Conservation (phyloP, 2,797 vertebrate species). For the Neoniphon sammara region DNA sequence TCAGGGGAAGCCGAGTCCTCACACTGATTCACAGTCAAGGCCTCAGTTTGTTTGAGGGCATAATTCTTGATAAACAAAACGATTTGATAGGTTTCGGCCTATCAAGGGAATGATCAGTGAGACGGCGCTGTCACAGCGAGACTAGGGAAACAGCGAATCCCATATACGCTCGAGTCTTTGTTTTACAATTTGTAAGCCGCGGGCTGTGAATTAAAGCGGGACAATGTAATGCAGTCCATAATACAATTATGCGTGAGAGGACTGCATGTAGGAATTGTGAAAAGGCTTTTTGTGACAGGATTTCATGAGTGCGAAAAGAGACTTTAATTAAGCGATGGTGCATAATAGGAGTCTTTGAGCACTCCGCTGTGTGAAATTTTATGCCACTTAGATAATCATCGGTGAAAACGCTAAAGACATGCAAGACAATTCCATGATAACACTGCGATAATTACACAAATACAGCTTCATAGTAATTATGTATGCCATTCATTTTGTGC, state of each 20-base stretch:
- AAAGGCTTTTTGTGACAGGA: conserved; percentile 69
- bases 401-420: conserved; percentile 61
- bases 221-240: conserved; percentile 73
- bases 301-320: conserved; percentile 63
- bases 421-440: conserved; percentile 59
- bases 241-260: conserved; percentile 79
- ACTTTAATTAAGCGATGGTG: conserved; percentile 75
- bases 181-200: conserved; percentile 66
- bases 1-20: background rate
- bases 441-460: conserved; percentile 57
- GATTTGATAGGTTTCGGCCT: conserved; percentile 55
- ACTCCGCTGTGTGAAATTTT: conserved; percentile 67
- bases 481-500: conserved; percentile 47
- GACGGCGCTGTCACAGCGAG: conserved; percentile 42
- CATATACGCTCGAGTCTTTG: conserved; percentile 59
- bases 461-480: conserved; percentile 52
- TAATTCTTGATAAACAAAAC: conserved; percentile 3
- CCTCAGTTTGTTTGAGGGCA: background rate
- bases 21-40: background rate
- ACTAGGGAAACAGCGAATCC: conserved; percentile 50
- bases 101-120: conserved; percentile 60
- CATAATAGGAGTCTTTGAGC: conserved; percentile 70
- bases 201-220: conserved; percentile 69
- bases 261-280: conserved; percentile 71
- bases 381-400: conserved; percentile 77